Conservation (phyloP, 2,888 invertebrate species). For the Fragum sueziense region DNA sequence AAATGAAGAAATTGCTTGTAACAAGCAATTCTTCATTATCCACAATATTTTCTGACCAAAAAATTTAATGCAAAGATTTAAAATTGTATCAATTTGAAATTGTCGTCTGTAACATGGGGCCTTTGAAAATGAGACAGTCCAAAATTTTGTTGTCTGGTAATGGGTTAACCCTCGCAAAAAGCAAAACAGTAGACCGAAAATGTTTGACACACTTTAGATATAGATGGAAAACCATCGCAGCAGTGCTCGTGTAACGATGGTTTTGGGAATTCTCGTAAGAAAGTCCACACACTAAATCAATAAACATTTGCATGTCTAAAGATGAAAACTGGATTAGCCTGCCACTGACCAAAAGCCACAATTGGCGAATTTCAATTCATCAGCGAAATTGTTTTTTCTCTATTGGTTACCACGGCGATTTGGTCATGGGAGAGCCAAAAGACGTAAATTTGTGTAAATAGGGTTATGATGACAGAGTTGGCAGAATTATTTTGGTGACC, state of each 20-base stretch:
- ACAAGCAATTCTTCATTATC: too few species aligned
- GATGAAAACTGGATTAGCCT: conserved; percentile 34
- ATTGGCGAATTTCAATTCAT: conserved; percentile 36
- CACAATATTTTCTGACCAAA: too few species aligned
- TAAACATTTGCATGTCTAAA: conserved; percentile 41
- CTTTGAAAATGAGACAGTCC: too few species aligned
- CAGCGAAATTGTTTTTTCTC: conserved; percentile 24
- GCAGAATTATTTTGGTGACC: background rate
- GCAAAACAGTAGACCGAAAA: too few species aligned
- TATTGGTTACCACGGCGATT: background rate
- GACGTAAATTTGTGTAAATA: conserved; percentile 3
- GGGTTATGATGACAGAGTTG: background rate
- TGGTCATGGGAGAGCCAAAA: background rate
- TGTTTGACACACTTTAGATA: too few species aligned
- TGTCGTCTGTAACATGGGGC: too few species aligned
- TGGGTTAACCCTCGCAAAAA: too few species aligned
- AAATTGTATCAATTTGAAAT: too few species aligned
- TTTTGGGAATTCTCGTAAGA: background rate
- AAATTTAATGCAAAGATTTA: too few species aligned
- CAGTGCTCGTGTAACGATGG: background rate
- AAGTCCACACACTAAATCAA: conserved; percentile 20
- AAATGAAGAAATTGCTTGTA: too few species aligned
- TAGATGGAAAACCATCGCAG: too few species aligned
- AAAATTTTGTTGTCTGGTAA: too few species aligned
- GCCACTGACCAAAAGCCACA: conserved; percentile 20